Evolutionary conservation across 2,888 invertebrate genomes (phyloP), one percentile per base, ranked within the genome.

Genomic region (Xestia sexstrigata): DNA sequence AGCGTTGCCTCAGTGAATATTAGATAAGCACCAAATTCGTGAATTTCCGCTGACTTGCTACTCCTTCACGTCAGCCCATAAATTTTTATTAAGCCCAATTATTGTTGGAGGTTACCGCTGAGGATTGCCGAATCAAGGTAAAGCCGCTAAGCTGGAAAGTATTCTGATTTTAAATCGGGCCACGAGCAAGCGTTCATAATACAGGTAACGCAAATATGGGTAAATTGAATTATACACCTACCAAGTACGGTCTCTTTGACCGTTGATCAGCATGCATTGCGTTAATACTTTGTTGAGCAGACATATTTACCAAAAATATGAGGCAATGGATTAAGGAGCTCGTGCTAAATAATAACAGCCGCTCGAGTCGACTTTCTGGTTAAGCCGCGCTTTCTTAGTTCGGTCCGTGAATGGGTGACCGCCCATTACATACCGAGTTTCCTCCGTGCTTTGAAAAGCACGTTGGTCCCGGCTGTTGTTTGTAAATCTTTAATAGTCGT

Each of bases 1-100:
- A 71, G 75, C 55, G 63, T 68, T 49, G 58, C 42, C 65, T 75
- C 62, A 70, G 72, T 76, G 58, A 86, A 84, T 88, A 84, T 81
- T 82, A 74, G 74, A 80, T 80, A 67, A 84, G 80, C 39, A 47
- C 39, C 42, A 75, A 85, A 82, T 78, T 79, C 49, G 63, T 68
- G 68, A 87, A 69, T 82, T 80, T 85, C 70, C 26, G 81, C 77
- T 73, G 78, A 81, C 55, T 76, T 78, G 55, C 30, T 68, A 88
- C 58, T 87, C 83, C 62, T 86, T 82, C 49, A 26, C 69, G 60
- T 26, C 11, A 60, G 45, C 47, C 70, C 68, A 78, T 87, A 88
- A 88, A 82, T 88, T 88, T 87, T 87, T 85, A 87, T 89, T 82
- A 81, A 76, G 58, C 70, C 75, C 73, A 84, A 83, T 88, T 88